A percentile compares a stretch with the other conserved stretches of the same genome.
Conservation (phyloP, 2,888 invertebrate genomes). For the Plagiodera versicolora region DNA sequence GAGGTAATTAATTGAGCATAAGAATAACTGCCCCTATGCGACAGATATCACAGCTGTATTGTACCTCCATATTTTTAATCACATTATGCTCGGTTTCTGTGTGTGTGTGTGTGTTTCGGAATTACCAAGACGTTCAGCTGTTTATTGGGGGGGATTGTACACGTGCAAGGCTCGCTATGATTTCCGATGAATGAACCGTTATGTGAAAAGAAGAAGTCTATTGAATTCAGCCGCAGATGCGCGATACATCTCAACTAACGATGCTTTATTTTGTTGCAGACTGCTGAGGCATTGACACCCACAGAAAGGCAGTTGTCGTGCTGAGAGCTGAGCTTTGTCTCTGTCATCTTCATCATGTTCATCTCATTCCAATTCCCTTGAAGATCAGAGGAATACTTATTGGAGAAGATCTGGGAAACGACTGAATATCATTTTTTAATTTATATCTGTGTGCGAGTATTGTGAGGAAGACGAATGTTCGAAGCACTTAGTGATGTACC, state of each 20-base stretch:
- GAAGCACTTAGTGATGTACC: conserved; percentile 52
- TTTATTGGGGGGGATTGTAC: conserved; percentile 20
- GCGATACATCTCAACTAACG: conserved; percentile 15
- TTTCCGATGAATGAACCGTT: conserved; percentile 31
- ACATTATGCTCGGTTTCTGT: conserved; percentile 19
- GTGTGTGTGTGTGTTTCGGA: conserved; percentile 27
- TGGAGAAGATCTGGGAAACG: conserved; percentile 31
- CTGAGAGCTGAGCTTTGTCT: conserved; percentile 29
- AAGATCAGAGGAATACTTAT: conserved; percentile 11
- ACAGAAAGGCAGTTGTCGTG: conserved; percentile 57
- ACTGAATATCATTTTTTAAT: conserved; percentile 40
- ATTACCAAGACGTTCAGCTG: conserved; percentile 8
- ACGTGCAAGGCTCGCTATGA: conserved; percentile 28
- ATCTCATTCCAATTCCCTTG: conserved; percentile 46
- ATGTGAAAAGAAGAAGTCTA: conserved; percentile 21
- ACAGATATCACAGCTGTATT: conserved; percentile 32
- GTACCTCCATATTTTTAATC: conserved; percentile 28
- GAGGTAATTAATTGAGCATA: conserved; percentile 40
- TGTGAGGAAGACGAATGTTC: conserved; percentile 35
- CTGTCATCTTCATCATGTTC: conserved; percentile 37
- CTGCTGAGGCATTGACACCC: conserved; percentile 65
- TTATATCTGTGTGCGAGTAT: conserved; percentile 26
- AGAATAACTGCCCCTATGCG: conserved; percentile 38
- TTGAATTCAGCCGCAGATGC: conserved; percentile 29
- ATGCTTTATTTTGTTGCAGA: conserved; percentile 60